phyloP scores from a whole-genome alignment of 2,113 vertebrate species.

The Cathartes aura region DNA sequence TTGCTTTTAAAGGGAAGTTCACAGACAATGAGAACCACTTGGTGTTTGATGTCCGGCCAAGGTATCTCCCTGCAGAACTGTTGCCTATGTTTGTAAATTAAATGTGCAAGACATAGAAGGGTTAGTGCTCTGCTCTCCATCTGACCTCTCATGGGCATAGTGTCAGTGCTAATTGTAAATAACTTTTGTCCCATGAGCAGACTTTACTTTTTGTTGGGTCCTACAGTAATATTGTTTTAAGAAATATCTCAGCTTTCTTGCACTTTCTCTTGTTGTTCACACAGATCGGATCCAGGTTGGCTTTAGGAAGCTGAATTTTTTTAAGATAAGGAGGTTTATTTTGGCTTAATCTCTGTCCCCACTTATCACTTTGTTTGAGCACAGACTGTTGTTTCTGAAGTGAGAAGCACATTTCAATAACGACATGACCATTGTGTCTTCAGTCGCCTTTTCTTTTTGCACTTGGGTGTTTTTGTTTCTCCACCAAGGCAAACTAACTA shows the following conservation, averaged over 20 bases:
- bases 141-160: background rate
- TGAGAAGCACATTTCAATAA: constrained; percentile 25
- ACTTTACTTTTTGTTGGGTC: constrained; percentile 1
- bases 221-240: constrained; percentile 50
- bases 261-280: constrained; percentile 45
- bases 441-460: constrained; percentile 12
- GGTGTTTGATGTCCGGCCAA: constrained; percentile 2
- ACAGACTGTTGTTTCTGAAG: constrained; percentile 41
- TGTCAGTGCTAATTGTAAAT: constrained; percentile 16
- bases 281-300: constrained; percentile 35
- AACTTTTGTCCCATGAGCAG: background rate
- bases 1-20: constrained; percentile 30
- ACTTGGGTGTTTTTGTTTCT: constrained; percentile 32
- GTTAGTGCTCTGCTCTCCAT: constrained; percentile 16
- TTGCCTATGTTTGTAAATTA: constrained; percentile 33
- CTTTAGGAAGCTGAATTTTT: constrained; percentile 47
- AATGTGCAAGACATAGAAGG: background rate
- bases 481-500: constrained; percentile 17
- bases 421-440: background rate
- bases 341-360: constrained; percentile 39
- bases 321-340: constrained; percentile 57
- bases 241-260: constrained; percentile 14
- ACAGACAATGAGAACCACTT: constrained; percentile 20
- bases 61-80: background rate
- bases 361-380: constrained; percentile 36